Conservation (phyloP, 2,888 invertebrate species). For the Cosmia trapezina region DNA sequence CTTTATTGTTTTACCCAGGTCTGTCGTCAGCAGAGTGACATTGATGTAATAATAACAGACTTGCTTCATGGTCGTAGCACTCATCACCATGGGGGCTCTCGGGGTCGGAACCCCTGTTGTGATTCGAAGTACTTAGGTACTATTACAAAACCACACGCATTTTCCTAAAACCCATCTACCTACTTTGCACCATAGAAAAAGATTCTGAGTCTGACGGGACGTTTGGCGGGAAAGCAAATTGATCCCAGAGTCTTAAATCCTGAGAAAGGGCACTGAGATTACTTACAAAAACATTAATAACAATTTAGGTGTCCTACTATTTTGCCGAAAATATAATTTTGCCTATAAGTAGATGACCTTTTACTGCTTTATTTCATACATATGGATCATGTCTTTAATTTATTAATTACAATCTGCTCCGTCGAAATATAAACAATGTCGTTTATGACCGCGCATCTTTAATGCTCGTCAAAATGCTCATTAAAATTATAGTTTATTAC, state of each 20-base stretch:
- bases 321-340: neutral
- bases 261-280: too few species aligned
- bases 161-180: neutral
- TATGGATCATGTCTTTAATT: conserved; percentile 14
- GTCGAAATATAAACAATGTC: conserved; percentile 48
- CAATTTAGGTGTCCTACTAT: too few species aligned
- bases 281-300: neutral
- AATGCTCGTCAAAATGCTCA: conserved; percentile 55
- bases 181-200: neutral
- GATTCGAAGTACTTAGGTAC: conserved; percentile 21
- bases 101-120: conserved; percentile 32
- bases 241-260: neutral
- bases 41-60: conserved; percentile 39
- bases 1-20: conserved; percentile 47
- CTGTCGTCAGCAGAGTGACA: conserved; percentile 39
- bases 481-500: conserved; percentile 65
- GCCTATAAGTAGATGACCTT: neutral
- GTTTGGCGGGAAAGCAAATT: neutral
- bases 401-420: conserved; percentile 30
- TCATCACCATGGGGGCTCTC: conserved; percentile 25
- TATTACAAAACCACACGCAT: neutral
- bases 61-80: conserved; percentile 44
- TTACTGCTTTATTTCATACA: neutral
- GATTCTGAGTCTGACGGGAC: neutral
- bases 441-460: conserved; percentile 50